Base-by-base conservation (phyloP, 1,140 invertebrate genomes). In the Drosophila pruinosa region DNA sequence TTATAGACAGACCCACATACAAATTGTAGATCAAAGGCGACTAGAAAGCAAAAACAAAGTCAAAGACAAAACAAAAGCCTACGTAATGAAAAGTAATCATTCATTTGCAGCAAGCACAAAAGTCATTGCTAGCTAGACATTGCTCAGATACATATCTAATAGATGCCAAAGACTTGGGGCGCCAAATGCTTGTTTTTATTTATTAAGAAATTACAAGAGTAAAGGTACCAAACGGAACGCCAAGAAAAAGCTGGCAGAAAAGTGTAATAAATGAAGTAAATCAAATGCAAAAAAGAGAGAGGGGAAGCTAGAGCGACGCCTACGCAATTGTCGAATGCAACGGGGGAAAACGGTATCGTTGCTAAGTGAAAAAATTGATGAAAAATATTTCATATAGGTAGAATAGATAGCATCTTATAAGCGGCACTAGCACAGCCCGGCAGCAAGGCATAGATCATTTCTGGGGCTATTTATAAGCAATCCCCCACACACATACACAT, bases 391-490 rank as follows among this genome's bases (percentile, higher is more conserved):
- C 79, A 69, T 76, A 43, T 52, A 53, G 34, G 56, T 59, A 62
- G 62, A 45, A 62, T 34, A 24, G 53, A 64, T 34, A 52, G 38
- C n/a, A 54, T 45, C 28, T 52, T 64, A 45, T n/a, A 39, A 14
- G 75, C 47, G 22, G 45, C 36, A 34, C 24, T 12, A 56, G 45
- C 52, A 61, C 43, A 57, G 54, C 61, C 78, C 56, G 65, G 34
- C 71, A 83, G 64, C 74, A 26, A 67, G 43, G 64, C 72, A 78
- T 83, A 78, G 71, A 83, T 83, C 67, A 83, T 78, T 83, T 85
- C 64, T 56, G 45, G 22, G 38, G 63, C 69, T 85, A 83, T 85
- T 83, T 83, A 72, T 83, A 83, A 79, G 50, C 62, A 52, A 73
- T 31, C 52, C 57, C 52, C 56, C 56, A 31, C 75, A 61, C 14